These are phyloP conservation scores for Meteorus sp. DNA, from an alignment of 1,140 invertebrate species.

Conservation along the genomic window DNA sequence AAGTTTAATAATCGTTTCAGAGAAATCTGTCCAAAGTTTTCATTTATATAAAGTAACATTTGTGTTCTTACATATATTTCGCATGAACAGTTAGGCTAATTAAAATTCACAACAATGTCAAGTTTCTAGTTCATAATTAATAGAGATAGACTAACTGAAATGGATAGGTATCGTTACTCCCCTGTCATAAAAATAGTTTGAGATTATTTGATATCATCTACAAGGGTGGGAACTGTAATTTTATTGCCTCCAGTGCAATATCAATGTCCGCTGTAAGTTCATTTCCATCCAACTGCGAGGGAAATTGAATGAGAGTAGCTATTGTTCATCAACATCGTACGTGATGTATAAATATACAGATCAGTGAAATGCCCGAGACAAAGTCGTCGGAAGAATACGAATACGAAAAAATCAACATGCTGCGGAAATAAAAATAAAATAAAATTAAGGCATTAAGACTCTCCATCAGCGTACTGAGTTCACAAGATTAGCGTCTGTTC, in stretches of 20 bases:
- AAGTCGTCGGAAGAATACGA: background rate
- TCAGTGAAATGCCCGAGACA: background rate
- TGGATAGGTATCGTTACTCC: too few species aligned
- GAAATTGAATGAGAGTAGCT: conserved; percentile 42
- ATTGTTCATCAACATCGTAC: too few species aligned
- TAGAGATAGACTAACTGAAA: too few species aligned
- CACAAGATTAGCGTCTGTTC: too few species aligned
- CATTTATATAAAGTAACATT: background rate
- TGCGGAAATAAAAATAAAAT: conserved; percentile 7
- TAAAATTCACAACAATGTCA: too few species aligned
- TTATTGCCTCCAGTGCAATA: conserved; percentile 44
- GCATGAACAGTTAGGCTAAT: background rate
- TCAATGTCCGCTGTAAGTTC: conserved; percentile 33
- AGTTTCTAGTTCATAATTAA: too few species aligned
- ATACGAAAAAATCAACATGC: conserved; percentile 4
- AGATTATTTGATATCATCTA: too few species aligned
- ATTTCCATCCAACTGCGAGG: conserved; percentile 31
- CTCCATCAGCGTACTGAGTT: too few species aligned
- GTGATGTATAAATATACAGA: too few species aligned
- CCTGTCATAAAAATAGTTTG: too few species aligned
- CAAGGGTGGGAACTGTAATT: conserved; percentile 43
- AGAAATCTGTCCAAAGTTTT: conserved; percentile 6
- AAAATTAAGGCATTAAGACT: too few species aligned
- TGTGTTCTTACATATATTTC: conserved; percentile 7
- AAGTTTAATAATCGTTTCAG: background rate